phyloP scores from a whole-genome alignment of 2,113 vertebrate species.

The Mionectes macconnelli region DNA sequence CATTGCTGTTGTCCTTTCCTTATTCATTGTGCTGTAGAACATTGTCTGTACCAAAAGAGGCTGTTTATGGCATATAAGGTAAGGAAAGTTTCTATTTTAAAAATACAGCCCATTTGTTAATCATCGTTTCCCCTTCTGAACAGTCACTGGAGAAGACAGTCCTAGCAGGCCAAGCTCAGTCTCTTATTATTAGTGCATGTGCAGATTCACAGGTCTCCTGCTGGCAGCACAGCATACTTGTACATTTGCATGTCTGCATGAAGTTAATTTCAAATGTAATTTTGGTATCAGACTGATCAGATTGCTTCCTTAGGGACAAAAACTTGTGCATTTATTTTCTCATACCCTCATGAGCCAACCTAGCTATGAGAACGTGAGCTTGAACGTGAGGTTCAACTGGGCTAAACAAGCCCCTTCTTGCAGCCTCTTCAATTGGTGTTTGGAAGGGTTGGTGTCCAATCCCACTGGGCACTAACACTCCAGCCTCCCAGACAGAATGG shows the following conservation, averaged over 20 bases:
- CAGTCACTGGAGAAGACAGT: neutral
- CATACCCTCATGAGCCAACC: neutral
- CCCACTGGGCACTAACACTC: neutral
- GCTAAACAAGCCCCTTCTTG: rapidly evolving
- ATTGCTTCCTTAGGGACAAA: neutral
- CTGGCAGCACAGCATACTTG: neutral
- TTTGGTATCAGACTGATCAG: neutral
- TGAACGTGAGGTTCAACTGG: neutral
- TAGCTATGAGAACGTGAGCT: neutral
- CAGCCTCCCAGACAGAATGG: rapidly evolving
- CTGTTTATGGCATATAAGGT: rapidly evolving
- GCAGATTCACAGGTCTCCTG: neutral
- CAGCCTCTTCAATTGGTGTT: neutral
- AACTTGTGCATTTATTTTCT: neutral
- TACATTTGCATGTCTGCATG: neutral
- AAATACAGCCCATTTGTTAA: neutral
- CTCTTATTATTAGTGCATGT: neutral
- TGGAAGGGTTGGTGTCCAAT: neutral
- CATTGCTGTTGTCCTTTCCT: neutral
- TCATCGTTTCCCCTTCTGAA: neutral
- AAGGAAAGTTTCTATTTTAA: neutral
- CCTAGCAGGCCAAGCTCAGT: neutral
- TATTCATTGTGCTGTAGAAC: neutral
- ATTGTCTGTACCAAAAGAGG: neutral
- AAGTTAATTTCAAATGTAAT: neutral